phyloP scores from a whole-genome alignment of 2,113 vertebrate species.

The Gymnarchus niloticus region DNA sequence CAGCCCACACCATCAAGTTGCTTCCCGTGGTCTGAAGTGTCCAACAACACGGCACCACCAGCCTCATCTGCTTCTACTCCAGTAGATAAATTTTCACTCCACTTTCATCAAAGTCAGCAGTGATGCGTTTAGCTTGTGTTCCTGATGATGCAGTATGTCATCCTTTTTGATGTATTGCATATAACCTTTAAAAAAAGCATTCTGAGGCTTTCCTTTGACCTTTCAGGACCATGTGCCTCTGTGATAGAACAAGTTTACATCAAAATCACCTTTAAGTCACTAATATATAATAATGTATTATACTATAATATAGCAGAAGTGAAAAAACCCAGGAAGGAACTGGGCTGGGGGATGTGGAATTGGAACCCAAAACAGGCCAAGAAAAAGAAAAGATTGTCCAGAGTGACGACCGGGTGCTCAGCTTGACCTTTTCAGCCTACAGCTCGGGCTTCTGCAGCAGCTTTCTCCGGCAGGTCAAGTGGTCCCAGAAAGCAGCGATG shows the following conservation, averaged over 20 bases:
- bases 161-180: background rate
- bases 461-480: too few relatives aligned
- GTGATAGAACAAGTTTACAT: background rate
- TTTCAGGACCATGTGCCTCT: background rate
- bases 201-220: background rate
- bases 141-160: background rate
- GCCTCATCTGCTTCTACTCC: too few relatives aligned
- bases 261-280: background rate
- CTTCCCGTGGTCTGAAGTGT: background rate
- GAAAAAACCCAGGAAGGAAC: too few relatives aligned
- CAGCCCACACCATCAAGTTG: background rate
- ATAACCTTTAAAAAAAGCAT: background rate
- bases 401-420: too few relatives aligned
- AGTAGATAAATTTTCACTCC: background rate
- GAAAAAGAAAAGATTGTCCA: too few relatives aligned
- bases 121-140: background rate
- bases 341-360: too few relatives aligned
- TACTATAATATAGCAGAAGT: too few relatives aligned
- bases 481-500: too few relatives aligned
- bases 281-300: background rate
- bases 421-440: too few relatives aligned
- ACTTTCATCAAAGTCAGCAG: background rate
- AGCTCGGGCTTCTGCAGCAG: too few relatives aligned
- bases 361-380: too few relatives aligned
- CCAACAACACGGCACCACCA: background rate